Conservation (phyloP, 2,888 invertebrate genomes). For the Sphecodes monilicornis region DNA sequence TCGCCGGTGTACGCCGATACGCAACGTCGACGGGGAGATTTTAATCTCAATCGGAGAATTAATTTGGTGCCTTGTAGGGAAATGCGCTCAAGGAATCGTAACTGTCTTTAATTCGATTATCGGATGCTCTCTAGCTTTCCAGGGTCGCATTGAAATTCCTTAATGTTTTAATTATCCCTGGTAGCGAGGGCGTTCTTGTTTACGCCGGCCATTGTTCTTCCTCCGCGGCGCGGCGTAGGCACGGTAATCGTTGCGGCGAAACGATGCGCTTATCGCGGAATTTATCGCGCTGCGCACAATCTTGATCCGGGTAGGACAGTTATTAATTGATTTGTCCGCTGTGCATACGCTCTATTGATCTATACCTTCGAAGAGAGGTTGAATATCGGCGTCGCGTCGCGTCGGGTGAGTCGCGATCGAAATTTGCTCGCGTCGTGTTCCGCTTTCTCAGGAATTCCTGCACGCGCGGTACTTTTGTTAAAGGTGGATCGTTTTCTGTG, state of each 20-base stretch:
- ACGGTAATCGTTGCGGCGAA: background rate
- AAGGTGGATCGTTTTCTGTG: background rate
- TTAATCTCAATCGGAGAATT: conserved; percentile 66
- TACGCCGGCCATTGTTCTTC: conserved; percentile 36
- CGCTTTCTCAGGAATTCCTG: background rate
- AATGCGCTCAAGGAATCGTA: conserved; percentile 63
- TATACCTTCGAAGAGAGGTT: background rate
- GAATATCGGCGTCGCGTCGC: background rate
- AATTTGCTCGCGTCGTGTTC: background rate
- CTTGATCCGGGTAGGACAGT: conserved; percentile 15
- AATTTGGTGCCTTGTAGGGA: conserved; percentile 65
- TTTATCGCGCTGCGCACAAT: conserved; percentile 8
- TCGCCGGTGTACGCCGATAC: conserved; percentile 51
- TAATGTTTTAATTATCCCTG: conserved; percentile 61
- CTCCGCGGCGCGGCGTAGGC: background rate
- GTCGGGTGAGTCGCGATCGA: background rate
- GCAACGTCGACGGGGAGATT: conserved; percentile 66
- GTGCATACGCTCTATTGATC: background rate
- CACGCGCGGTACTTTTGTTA: background rate
- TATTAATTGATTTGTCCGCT: conserved; percentile 9
- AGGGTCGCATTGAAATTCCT: conserved; percentile 45
- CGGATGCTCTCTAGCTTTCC: conserved; percentile 50
- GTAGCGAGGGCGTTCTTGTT: conserved; percentile 40
- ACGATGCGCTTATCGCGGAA: background rate
- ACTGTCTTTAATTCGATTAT: conserved; percentile 66